Percentiles rank a stretch among this genome's conserved stretches.
These are phyloP conservation scores for Allygus modestus DNA, from an alignment of 2,888 invertebrate species.

Conservation along the genomic window DNA sequence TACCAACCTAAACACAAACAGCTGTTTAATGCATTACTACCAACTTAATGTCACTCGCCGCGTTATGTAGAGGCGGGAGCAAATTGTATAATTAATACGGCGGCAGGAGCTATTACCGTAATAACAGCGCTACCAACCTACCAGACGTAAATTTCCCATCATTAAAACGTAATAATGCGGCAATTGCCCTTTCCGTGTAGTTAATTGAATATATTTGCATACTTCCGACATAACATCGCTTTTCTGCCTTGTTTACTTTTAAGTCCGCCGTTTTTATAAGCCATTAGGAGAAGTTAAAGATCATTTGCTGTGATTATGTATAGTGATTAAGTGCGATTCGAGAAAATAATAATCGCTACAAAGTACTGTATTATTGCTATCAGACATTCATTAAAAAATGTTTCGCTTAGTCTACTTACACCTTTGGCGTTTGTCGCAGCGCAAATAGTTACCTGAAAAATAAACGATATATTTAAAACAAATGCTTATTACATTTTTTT, in stretches of 20 bases:
- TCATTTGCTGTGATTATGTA: neutral
- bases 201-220: neutral
- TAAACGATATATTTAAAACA: neutral
- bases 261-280: neutral
- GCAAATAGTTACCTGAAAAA: neutral
- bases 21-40: neutral
- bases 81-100: conserved; percentile 58
- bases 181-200: conserved; percentile 6
- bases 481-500: too few species aligned
- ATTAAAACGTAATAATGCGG: conserved; percentile 40
- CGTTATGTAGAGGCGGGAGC: neutral
- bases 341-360: neutral
- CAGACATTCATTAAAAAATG: neutral
- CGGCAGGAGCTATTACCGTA: conserved; percentile 45
- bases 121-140: conserved; percentile 42
- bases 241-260: conserved; percentile 17
- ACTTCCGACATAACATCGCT: neutral
- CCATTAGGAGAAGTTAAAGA: neutral
- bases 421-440: neutral
- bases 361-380: neutral
- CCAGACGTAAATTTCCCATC: conserved; percentile 44
- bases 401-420: neutral
- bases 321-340: neutral
- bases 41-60: conserved; percentile 20
- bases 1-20: neutral